phyloP scores from a whole-genome alignment of 2,797 vertebrate species.

The Etheostoma nigrum region DNA sequence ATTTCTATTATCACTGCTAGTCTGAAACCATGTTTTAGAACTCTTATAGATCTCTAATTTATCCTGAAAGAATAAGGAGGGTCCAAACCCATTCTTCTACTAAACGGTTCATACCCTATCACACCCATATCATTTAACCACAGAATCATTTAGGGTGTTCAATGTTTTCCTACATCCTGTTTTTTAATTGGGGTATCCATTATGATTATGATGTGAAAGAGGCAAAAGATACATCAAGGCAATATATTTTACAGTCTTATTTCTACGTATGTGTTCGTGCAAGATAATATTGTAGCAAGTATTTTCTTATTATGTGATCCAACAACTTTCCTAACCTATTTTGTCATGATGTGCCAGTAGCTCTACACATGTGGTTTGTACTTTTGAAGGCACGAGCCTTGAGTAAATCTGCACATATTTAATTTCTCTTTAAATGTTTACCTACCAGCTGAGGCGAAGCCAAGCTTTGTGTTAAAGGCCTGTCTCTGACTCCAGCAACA shows the following conservation, averaged over 20 bases:
- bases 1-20: neutral
- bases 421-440: conserved; percentile 29
- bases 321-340: neutral
- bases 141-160: neutral
- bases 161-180: neutral
- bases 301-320: neutral
- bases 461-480: conserved; percentile 18
- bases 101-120: neutral
- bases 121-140: too few relatives aligned
- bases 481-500: conserved; percentile 18
- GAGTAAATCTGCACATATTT: neutral
- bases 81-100: neutral
- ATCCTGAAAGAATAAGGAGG: neutral
- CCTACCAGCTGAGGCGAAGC: conserved; percentile 5
- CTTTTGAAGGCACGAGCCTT: neutral
- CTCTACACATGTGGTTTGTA: neutral
- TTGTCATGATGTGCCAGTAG: neutral
- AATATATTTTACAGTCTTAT: neutral
- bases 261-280: neutral
- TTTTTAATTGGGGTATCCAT: neutral
- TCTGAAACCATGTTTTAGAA: neutral
- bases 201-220: neutral
- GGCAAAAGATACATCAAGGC: neutral
- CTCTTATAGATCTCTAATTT: neutral
- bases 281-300: neutral